Evolutionary conservation across 2,888 invertebrate genomes (phyloP).

Genomic region (Myopa tessellatipennis): DNA sequence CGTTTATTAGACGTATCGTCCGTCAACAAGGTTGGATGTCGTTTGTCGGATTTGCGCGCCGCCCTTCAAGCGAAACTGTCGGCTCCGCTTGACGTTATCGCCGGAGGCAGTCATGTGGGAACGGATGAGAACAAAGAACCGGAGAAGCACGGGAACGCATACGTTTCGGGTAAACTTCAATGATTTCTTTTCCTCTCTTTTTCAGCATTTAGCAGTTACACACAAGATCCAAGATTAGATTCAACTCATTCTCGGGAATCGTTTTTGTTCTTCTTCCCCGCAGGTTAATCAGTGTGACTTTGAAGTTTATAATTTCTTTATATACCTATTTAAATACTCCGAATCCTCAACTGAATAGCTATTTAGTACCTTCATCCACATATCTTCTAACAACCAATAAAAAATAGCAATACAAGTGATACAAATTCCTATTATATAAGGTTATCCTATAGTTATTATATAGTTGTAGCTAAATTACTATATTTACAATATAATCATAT

Average conservation of each 20-base stretch:
- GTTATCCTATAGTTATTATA: too few species aligned
- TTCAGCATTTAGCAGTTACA: neutral
- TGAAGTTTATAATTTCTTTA: slow-evolving; percentile 11
- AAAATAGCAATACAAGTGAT: too few species aligned
- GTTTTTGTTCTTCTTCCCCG: neutral
- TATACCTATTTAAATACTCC: too few species aligned
- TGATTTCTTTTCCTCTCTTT: neutral
- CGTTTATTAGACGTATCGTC: slow-evolving; percentile 62
- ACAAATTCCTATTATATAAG: too few species aligned
- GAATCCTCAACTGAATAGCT: too few species aligned
- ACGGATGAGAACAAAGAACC: slow-evolving; percentile 39
- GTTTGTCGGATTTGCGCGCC: neutral
- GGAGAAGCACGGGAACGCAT: neutral
- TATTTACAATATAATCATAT: too few species aligned
- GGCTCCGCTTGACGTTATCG: slow-evolving; percentile 14
- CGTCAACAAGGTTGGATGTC: slow-evolving; percentile 48
- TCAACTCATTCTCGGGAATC: neutral
- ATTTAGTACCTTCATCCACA: too few species aligned
- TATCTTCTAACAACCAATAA: too few species aligned
- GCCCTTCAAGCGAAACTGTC: slow-evolving; percentile 53
- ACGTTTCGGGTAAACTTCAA: neutral
- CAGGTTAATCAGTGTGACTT: too few species aligned
- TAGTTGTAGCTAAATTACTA: too few species aligned
- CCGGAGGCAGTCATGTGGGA: slow-evolving; percentile 58
- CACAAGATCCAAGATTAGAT: neutral